Percentiles rank a stretch among this genome's conserved stretches.
Conservation (phyloP, 2,888 invertebrate genomes). For the Drosophila nigritarsus region DNA sequence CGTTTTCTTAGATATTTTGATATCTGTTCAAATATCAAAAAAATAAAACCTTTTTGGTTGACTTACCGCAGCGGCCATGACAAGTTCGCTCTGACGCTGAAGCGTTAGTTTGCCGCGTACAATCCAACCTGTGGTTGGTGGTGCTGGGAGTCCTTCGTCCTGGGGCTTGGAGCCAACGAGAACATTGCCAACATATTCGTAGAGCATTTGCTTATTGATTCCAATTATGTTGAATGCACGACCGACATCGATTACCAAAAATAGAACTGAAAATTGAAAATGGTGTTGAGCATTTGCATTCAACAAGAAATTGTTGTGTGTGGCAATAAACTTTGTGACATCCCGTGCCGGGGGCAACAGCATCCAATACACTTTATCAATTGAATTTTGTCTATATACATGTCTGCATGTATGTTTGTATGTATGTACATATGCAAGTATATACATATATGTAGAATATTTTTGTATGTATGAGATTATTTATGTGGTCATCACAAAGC, state of each 20-base stretch:
- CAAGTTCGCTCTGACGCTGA: constrained; percentile 80
- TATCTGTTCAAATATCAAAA: neutral
- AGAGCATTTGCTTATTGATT: constrained; percentile 84
- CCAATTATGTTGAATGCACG: constrained; percentile 84
- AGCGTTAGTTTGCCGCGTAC: constrained; percentile 84
- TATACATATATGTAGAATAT: constrained; percentile 18
- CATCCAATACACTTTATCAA: constrained; percentile 71
- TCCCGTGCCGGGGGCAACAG: constrained; percentile 59
- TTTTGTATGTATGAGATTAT: constrained; percentile 42
- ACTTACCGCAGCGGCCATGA: constrained; percentile 84
- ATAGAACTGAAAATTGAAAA: constrained; percentile 71
- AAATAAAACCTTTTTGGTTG: neutral
- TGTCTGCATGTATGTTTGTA: constrained; percentile 6
- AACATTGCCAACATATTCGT: constrained; percentile 85
- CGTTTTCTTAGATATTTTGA: neutral
- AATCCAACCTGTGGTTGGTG: constrained; percentile 84
- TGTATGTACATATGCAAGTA: constrained; percentile 8
- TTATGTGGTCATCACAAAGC: constrained; percentile 33
- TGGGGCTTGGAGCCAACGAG: constrained; percentile 84
- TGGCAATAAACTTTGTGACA: constrained; percentile 56
- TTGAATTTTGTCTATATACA: constrained; percentile 61
- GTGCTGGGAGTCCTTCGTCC: constrained; percentile 82
- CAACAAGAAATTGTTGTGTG: constrained; percentile 43
- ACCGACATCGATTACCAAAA: constrained; percentile 77
- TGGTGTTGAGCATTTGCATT: constrained; percentile 41